These are phyloP conservation scores for Monarcha castaneiventris DNA, from an alignment of 2,113 vertebrate genomes.

Conservation along the genomic window DNA sequence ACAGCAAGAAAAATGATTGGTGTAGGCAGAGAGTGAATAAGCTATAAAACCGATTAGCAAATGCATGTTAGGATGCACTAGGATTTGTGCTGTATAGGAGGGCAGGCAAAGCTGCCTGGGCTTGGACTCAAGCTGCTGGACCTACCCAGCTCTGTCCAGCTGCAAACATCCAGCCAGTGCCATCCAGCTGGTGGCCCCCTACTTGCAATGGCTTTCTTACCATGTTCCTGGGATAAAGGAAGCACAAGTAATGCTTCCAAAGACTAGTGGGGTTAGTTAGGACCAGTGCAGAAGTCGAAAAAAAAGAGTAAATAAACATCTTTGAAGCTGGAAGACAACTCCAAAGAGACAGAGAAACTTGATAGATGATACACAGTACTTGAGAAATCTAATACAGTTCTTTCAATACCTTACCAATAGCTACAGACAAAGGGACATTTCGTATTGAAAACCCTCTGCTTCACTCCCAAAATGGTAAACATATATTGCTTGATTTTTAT, in stretches of 20 bases:
- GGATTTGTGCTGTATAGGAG: not conserved
- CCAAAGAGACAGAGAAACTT: not conserved
- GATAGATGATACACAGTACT: fast-evolving
- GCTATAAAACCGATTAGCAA: slow-evolving; percentile 8
- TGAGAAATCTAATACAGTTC: not conserved
- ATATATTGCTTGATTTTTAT: not conserved
- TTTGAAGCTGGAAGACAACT: not conserved
- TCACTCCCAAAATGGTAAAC: not conserved
- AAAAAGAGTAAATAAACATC: not conserved
- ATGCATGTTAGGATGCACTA: not conserved
- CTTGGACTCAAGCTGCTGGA: not conserved
- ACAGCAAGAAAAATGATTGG: slow-evolving; percentile 21
- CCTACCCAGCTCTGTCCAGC: not conserved
- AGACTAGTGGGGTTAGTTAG: not conserved
- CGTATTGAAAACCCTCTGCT: not conserved
- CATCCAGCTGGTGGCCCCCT: not conserved
- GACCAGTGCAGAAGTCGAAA: not conserved
- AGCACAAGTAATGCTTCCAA: not conserved
- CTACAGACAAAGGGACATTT: not conserved
- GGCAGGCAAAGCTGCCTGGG: not conserved
- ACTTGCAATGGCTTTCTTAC: not conserved
- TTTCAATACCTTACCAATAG: not conserved
- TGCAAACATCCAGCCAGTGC: not conserved
- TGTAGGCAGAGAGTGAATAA: not conserved
- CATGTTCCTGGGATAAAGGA: not conserved